Conservation (phyloP, 2,113 vertebrate genomes). For the Pao palembangensis region DNA sequence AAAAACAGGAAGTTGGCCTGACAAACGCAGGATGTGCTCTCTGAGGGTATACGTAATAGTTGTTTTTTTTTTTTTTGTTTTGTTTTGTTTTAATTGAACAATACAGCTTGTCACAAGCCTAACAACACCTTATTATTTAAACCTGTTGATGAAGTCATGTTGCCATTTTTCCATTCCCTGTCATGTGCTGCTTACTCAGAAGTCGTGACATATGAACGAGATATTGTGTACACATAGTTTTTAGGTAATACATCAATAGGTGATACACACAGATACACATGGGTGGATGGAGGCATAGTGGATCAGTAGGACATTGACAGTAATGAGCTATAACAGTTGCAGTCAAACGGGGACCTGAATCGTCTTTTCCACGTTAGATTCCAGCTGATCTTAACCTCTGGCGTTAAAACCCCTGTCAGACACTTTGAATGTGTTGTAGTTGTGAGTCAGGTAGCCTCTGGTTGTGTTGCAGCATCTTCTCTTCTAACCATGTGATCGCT, state of each 20-base stretch:
- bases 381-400: neutral
- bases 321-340: no score
- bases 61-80: neutral
- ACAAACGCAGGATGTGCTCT: constrained; percentile 1
- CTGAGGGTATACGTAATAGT: neutral
- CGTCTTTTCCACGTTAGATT: neutral
- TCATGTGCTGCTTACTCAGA: constrained; percentile 45
- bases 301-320: no score
- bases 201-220: constrained; percentile 20
- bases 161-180: neutral
- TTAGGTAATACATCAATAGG: neutral
- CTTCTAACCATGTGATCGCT: constrained; percentile 41
- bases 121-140: constrained; percentile 17
- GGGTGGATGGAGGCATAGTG: no score
- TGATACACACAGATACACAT: no score
- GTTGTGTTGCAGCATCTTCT: constrained; percentile 5
- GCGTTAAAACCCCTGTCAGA: neutral
- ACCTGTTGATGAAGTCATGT: constrained; percentile 20
- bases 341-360: no score
- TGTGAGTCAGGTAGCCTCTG: constrained; percentile 3
- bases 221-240: constrained; percentile 4
- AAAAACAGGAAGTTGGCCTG: neutral
- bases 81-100: no score
- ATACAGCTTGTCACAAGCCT: neutral
- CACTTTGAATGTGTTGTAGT: neutral